A percentile compares a stretch with the other conserved stretches of the same genome.
Evolutionary conservation across 2,888 invertebrate genomes (phyloP).

Genomic region (Branchellion lobata): DNA sequence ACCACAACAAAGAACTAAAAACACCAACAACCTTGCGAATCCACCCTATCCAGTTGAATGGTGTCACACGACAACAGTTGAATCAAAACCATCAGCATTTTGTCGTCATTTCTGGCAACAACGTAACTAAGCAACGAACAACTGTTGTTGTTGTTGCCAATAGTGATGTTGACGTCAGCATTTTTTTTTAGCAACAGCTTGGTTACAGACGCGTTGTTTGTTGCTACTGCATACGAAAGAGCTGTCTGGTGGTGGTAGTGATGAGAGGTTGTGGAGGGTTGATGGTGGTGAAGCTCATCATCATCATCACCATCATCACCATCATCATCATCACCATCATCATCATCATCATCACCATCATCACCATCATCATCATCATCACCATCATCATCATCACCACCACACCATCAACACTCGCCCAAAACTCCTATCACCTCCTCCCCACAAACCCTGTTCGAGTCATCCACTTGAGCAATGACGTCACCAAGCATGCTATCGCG

Average conservation of each 20-base stretch:
- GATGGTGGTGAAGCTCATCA: neutral
- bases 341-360: too few relatives aligned
- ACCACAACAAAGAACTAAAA: neutral
- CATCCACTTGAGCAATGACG: too few relatives aligned
- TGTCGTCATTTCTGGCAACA: neutral
- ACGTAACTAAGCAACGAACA: constrained; percentile 2
- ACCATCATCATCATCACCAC: too few relatives aligned
- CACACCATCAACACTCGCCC: too few relatives aligned
- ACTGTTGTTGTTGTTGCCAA: neutral
- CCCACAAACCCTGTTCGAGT: too few relatives aligned
- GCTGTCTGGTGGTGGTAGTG: neutral
- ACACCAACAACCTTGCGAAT: neutral
- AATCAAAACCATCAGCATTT: neutral
- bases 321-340: too few relatives aligned
- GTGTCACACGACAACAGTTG: neutral
- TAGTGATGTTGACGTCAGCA: neutral
- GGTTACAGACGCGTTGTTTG: neutral
- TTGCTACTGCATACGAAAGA: neutral
- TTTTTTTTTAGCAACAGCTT: neutral
- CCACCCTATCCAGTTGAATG: neutral
- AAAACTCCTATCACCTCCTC: too few relatives aligned
- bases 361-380: too few relatives aligned
- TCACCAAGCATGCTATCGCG: too few relatives aligned
- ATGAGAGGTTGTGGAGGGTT: neutral
- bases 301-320: too few relatives aligned